Evolutionary conservation across 2,113 vertebrate species (phyloP).

Genomic region (Leptocoma aspasia): DNA sequence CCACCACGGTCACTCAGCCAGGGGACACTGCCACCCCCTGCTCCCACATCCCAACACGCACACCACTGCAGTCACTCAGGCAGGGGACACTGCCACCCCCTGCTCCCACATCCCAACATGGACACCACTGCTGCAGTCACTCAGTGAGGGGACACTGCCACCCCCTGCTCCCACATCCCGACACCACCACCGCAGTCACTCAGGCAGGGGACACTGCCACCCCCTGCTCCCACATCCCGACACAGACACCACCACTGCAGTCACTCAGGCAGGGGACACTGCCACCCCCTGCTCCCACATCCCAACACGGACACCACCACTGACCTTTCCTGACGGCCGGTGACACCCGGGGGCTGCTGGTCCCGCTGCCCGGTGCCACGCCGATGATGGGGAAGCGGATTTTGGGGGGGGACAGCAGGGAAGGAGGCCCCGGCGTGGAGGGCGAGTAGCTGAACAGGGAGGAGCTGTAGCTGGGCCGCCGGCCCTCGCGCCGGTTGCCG

Average conservation of each 20-base stretch:
- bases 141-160: rapidly evolving
- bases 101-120: rapidly evolving
- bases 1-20: too few species aligned
- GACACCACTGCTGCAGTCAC: background rate
- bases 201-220: rapidly evolving
- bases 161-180: rapidly evolving
- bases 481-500: slow-evolving; percentile 92
- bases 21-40: rapidly evolving
- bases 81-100: rapidly evolving
- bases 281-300: rapidly evolving
- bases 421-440: slow-evolving; percentile 35
- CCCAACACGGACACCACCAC: background rate
- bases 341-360: slow-evolving; percentile 75
- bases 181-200: too few species aligned
- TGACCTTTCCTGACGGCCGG: slow-evolving; percentile 84
- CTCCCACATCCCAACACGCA: background rate
- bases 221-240: background rate
- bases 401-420: slow-evolving; percentile 79
- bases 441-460: slow-evolving; percentile 86
- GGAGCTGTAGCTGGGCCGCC: slow-evolving; percentile 92
- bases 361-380: slow-evolving; percentile 62
- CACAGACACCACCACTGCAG: too few species aligned
- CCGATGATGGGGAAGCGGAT: slow-evolving; percentile 83
- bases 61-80: background rate
- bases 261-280: rapidly evolving